A percentile compares a stretch with the other conserved stretches of the same genome.
Conservation (phyloP, 2,888 invertebrate genomes). For the Rotaria magnacalcarata region DNA sequence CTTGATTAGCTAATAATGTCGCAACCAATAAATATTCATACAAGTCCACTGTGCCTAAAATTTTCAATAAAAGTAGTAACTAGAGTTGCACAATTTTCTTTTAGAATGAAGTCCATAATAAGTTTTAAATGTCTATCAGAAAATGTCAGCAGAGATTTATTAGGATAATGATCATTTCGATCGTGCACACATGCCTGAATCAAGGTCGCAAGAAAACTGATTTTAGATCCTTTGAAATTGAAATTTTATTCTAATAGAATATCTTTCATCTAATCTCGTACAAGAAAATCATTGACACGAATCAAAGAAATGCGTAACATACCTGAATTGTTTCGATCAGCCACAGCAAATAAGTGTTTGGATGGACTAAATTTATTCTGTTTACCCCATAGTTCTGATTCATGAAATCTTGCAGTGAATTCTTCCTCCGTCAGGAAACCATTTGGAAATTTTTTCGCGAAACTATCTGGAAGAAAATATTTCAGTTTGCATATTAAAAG, state of each 20-base stretch:
- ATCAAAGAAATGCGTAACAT: too few species aligned
- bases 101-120: too few species aligned
- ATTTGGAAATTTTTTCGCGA: background rate
- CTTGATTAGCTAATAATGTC: background rate
- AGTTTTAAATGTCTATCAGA: too few species aligned
- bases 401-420: background rate
- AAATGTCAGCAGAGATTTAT: too few species aligned
- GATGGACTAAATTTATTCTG: background rate
- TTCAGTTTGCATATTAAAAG: background rate
- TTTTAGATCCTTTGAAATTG: too few species aligned
- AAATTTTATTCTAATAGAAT: too few species aligned
- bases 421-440: background rate
- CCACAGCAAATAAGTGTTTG: background rate
- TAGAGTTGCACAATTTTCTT: too few species aligned
- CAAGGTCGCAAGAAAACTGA: too few species aligned
- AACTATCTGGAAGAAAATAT: background rate
- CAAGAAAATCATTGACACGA: too few species aligned
- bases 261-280: background rate
- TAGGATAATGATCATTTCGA: too few species aligned
- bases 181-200: too few species aligned
- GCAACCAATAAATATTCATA: background rate
- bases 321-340: constrained; percentile 1
- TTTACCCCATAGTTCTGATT: background rate
- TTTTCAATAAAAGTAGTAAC: background rate
- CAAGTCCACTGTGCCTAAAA: background rate